phyloP scores from a whole-genome alignment of 2,797 vertebrate genomes.

The Acrocephalus scirpaceus region DNA sequence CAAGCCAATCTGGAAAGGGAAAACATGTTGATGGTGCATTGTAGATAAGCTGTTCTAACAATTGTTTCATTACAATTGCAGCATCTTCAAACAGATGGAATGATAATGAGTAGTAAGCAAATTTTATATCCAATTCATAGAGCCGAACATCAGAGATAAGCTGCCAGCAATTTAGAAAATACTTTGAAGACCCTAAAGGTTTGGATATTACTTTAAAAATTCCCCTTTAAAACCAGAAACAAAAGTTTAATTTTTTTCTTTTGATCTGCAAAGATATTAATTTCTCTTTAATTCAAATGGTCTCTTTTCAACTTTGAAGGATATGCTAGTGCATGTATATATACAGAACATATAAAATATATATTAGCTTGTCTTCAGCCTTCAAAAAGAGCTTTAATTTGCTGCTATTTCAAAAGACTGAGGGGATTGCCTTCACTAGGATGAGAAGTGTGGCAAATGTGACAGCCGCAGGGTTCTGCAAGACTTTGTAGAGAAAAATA shows the following conservation, averaged over 20 bases:
- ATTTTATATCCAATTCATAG: not conserved
- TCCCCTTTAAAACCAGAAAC: slow-evolving; percentile 7
- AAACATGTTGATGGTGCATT: not conserved
- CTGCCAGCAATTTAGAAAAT: not conserved
- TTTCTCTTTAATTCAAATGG: slow-evolving; percentile 4
- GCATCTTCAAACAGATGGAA: not conserved
- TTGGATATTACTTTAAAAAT: not conserved
- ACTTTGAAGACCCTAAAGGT: not conserved
- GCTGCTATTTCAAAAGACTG: not conserved
- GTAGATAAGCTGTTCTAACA: not conserved
- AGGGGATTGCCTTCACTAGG: not conserved
- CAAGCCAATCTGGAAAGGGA: not conserved
- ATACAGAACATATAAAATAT: slow-evolving; percentile 36
- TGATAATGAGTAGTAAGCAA: not conserved
- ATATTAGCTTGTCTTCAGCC: slow-evolving; percentile 36
- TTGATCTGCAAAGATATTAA: slow-evolving; percentile 7
- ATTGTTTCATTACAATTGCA: slow-evolving; percentile 8
- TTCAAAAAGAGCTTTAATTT: slow-evolving; percentile 45
- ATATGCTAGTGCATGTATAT: not conserved
- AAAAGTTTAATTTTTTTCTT: slow-evolving; percentile 30
- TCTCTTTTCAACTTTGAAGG: slow-evolving; percentile 22
- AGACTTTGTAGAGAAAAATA: not conserved
- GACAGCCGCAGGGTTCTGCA: not conserved
- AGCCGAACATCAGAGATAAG: not conserved
- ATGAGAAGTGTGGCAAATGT: not conserved